A percentile compares a stretch with the other conserved stretches of the same genome.
Conservation (phyloP, 2,113 vertebrate species). For the Carollia perspicillata region DNA sequence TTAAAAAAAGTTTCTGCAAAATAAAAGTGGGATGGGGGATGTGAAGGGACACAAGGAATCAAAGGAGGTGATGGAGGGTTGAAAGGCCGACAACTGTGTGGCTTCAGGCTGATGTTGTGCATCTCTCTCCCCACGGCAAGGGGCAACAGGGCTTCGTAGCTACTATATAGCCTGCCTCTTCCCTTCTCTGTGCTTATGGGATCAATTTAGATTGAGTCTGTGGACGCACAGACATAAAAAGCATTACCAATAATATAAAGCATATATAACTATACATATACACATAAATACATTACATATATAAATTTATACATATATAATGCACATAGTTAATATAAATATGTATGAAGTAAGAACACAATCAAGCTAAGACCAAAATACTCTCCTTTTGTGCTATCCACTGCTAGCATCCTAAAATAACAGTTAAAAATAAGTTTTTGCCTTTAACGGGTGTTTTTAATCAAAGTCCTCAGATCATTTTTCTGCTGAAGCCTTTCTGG, state of each 20-base stretch:
- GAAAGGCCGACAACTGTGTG: neutral
- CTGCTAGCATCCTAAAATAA: slow-evolving; percentile 49
- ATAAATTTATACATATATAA: neutral
- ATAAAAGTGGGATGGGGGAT: neutral
- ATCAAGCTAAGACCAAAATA: slow-evolving; percentile 36
- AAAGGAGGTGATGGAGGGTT: neutral
- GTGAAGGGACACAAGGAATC: neutral
- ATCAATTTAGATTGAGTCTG: slow-evolving; percentile 28
- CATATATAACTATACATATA: neutral
- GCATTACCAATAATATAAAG: neutral
- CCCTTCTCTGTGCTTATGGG: neutral
- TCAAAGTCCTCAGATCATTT: slow-evolving; percentile 43
- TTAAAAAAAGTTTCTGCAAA: neutral
- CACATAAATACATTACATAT: neutral
- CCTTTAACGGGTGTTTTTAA: slow-evolving; percentile 70
- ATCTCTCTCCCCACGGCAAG: neutral
- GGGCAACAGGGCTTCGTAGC: neutral
- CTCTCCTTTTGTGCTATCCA: neutral
- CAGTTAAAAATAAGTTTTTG: slow-evolving; percentile 58
- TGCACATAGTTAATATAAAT: neutral
- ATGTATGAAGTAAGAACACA: neutral
- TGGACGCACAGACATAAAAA: slow-evolving; percentile 57
- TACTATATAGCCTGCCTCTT: neutral
- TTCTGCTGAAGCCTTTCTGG: neutral
- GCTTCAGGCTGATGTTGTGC: neutral